Evolutionary conservation across 2,113 vertebrate species (phyloP).

Genomic region (Carassius gibelio): DNA sequence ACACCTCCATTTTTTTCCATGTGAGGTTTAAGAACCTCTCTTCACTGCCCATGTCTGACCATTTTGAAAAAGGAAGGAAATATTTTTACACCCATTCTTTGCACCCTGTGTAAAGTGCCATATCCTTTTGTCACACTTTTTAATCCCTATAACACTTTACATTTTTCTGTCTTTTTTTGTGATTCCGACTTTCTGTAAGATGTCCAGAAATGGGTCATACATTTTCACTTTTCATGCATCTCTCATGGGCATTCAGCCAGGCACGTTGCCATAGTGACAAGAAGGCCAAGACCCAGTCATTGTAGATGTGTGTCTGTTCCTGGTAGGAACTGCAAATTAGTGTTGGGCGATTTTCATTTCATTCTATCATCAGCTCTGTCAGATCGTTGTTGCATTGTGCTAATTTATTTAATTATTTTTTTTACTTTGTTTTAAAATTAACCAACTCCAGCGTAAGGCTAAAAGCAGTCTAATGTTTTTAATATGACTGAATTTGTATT

Average conservation of each 20-base stretch:
- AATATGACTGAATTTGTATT: no score
- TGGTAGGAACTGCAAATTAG: not conserved
- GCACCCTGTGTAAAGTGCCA: not conserved
- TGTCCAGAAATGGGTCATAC: not conserved
- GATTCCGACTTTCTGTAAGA: not conserved
- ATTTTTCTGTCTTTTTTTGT: no score
- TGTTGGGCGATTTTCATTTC: no score
- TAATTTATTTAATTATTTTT: no score
- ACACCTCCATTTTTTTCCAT: not conserved
- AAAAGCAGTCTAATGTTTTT: no score
- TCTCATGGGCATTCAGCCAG: not conserved
- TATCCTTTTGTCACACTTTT: not conserved
- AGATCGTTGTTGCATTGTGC: no score
- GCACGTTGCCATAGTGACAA: constrained; percentile 8
- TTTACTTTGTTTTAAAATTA: no score
- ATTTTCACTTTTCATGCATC: not conserved
- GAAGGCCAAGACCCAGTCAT: constrained; percentile 7
- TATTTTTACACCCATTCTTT: not conserved
- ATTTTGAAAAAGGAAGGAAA: not conserved
- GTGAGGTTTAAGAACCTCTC: not conserved
- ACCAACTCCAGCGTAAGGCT: no score
- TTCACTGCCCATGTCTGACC: not conserved
- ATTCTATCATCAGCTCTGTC: no score
- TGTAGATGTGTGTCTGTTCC: not conserved
- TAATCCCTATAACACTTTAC: no score